Base-by-base conservation (phyloP, 2,113 vertebrate species). In the Nerophis ophidion region DNA sequence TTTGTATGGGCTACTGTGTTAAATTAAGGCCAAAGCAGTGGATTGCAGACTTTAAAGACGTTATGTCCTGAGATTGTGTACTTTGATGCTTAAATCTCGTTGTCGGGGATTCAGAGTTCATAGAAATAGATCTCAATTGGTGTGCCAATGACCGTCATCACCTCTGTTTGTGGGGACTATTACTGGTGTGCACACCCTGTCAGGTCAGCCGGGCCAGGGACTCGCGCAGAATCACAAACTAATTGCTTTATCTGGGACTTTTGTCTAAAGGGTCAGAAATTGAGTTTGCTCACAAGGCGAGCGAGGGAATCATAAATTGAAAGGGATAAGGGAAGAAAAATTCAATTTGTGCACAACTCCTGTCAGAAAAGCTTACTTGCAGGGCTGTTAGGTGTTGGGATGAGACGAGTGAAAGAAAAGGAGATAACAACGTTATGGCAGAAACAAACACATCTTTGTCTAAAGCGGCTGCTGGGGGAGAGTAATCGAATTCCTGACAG, bases 241-340 rank as follows among this genome's bases (percentile, higher is more conserved):
- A 85, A 88, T 86, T 87, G 83, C 80, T 83, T 86, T 84, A 85
- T 88, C 79, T 63, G 66, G 60, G 74, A 69, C 71, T 83, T 83
- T 84, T 81, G 79, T 84, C 83, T 84, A 76, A 80, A 73, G 84
- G 86, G 73, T 84, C 75, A 83, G 77, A 77, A 81, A 87, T 81
- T 66, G 77, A 84, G 77, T 85, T 88, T 85, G 68, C 71, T 80
- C 51, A 75, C 56, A 38, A 60, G 71, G 74, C 16, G 51, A 79
- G 72, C 55, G 67, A 81, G 47, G 63, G 74, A 83, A 85, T 79
- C 79, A 86, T 82, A 84, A 80, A 82, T 75, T 60, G 79, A 83
- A 84, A 82, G 63, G 74, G 74, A 82, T 71, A 78, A 74, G 68
- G 75, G 62, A 63, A 84, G 75, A 78, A 75, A 83, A 82, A 82